Evolutionary conservation across 64 coral and sea anemone species (phyloP).

Genomic region (Dendrophyllia cribrosa): DNA sequence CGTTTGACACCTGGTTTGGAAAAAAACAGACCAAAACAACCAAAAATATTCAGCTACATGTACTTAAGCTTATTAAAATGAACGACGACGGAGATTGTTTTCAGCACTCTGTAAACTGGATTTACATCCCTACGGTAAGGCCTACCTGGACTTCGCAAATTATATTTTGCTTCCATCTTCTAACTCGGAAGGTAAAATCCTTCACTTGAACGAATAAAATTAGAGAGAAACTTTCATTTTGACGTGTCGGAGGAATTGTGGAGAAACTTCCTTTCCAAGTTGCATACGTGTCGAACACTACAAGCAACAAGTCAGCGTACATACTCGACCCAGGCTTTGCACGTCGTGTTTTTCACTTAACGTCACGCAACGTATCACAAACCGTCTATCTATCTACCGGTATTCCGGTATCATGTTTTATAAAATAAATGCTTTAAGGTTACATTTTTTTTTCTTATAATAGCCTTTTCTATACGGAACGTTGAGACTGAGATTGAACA

Average conservation of each 20-base stretch:
- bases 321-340: conserved; percentile 27
- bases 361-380: too few relatives aligned
- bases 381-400: too few relatives aligned
- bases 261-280: neutral
- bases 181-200: neutral
- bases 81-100: neutral
- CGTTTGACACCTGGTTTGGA: conserved; percentile 87
- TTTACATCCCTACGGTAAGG: neutral
- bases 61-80: too few relatives aligned
- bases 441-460: too few relatives aligned
- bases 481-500: too few relatives aligned
- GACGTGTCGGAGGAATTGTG: too few relatives aligned
- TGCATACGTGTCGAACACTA: conserved; percentile 45
- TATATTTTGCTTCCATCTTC: conserved; percentile 90
- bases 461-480: too few relatives aligned
- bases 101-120: neutral
- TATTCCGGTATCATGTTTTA: too few relatives aligned
- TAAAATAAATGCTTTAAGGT: too few relatives aligned
- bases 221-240: neutral
- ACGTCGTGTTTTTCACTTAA: neutral
- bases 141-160: conserved; percentile 91
- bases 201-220: neutral
- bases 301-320: conserved; percentile 1
- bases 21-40: conserved; percentile 10
- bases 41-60: neutral